Evolutionary conservation across 2,888 invertebrate genomes (phyloP), one percentile per base, ranked within the genome.

Genomic region (Yponomeuta sedellus): DNA sequence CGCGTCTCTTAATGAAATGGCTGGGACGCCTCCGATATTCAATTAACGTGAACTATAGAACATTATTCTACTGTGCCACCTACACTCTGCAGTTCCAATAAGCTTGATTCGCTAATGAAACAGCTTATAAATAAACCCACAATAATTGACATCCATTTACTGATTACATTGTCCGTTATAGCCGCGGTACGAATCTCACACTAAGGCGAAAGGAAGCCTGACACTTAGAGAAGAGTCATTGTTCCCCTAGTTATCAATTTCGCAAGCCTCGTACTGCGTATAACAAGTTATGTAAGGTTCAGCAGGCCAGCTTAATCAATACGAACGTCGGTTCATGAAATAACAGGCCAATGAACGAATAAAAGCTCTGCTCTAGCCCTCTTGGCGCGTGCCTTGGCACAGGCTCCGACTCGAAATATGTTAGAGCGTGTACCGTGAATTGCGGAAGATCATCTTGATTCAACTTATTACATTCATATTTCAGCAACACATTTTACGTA

Each of bases 291-390:
- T 79, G 75, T 87, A 89, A 89, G 84, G 77, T 80, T 79, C 79
- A 52, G 44, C 82, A 81, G 83, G 84, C 81, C 83, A 81, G 81
- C 78, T 81, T 83, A 86, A 90, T 90, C 89, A 85, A 90, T 90
- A 90, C 84, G 72, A 72, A 80, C 80, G 79, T 77, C 82, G 82
- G 83, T 83, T 80, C 80, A 78, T 81, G 79, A 79, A 79, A 77
- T 77, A 81, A 78, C 81, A 80, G 80, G 78, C 71, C 71, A 75
- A 73, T 73, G 72, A 68, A 72, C 72, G 70, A 64, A 76, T 73
- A 75, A 76, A 74, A 64, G 63, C 62, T 62, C 11, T 52, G 19
- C 19, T 40, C 20, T 34, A 64, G 39, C 44, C 44, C 11, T 28
- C 20, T 25, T 25, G 28, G 12, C 44, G 63, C 63, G 44, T 64